Percentiles rank a stretch among this genome's conserved stretches.
Evolutionary conservation across 1,140 invertebrate genomes (phyloP).

Genomic region (Cheumatopsyche charites): DNA sequence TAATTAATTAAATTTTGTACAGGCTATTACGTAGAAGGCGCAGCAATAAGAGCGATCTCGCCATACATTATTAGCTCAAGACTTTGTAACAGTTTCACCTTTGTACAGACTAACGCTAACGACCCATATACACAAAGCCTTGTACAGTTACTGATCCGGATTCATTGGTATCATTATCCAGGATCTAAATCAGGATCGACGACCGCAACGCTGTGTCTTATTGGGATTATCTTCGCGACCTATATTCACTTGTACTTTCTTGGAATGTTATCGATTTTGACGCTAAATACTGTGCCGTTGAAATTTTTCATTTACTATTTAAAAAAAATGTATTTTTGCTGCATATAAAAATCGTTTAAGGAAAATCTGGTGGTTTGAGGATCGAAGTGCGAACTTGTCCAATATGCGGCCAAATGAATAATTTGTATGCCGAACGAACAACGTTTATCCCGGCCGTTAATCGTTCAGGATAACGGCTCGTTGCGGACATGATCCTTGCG

Average conservation of each 20-base stretch:
- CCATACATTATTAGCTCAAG: too few species aligned
- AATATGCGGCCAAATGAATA: slow-evolving; percentile 22
- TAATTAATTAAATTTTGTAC: too few species aligned
- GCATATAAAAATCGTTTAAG: too few species aligned
- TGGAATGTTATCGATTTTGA: too few species aligned
- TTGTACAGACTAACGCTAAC: slow-evolving; percentile 5
- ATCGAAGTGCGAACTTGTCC: neutral
- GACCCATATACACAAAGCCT: neutral
- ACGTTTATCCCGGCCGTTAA: slow-evolving; percentile 11
- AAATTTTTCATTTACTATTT: too few species aligned
- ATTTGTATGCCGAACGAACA: slow-evolving; percentile 21
- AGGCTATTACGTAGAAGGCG: too few species aligned
- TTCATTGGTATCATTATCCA: slow-evolving; percentile 30
- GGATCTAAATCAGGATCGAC: slow-evolving; percentile 9
- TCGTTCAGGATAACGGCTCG: slow-evolving; percentile 17
- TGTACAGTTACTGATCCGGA: slow-evolving; percentile 7
- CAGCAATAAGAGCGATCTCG: too few species aligned
- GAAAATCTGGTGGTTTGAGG: too few species aligned
- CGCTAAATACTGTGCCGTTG: too few species aligned
- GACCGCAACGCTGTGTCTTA: neutral
- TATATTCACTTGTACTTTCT: too few species aligned
- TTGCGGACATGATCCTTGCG: neutral
- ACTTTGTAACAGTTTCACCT: slow-evolving; percentile 2
- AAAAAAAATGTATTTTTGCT: too few species aligned
- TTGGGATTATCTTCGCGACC: too few species aligned